These are phyloP conservation scores for Ceratotherium simum DNA, from an alignment of 2,113 vertebrate genomes.

Conservation along the genomic window DNA sequence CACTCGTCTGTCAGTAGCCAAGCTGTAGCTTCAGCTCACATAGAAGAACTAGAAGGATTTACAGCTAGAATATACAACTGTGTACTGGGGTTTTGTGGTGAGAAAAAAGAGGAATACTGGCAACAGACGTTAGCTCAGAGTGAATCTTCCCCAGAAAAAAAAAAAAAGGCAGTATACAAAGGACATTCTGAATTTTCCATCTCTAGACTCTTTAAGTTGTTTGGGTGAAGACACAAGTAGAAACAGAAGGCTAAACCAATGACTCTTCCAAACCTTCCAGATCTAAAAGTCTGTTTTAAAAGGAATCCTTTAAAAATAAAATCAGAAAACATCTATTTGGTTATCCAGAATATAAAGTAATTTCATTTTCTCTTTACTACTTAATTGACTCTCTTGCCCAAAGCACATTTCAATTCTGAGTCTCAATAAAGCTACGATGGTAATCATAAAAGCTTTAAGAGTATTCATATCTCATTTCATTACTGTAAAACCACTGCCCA, in stretches of 20 bases:
- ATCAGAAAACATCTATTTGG: slow-evolving; percentile 27
- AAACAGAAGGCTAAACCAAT: background rate
- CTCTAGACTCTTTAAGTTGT: background rate
- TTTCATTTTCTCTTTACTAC: slow-evolving; percentile 74
- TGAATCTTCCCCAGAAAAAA: too few species aligned
- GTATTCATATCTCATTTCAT: slow-evolving; percentile 82
- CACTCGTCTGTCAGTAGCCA: too few species aligned
- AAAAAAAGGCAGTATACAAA: background rate
- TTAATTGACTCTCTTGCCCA: slow-evolving; percentile 81
- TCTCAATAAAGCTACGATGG: slow-evolving; percentile 59
- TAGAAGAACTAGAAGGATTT: too few species aligned
- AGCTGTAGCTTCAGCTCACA: too few species aligned
- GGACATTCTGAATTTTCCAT: background rate
- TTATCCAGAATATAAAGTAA: slow-evolving; percentile 62
- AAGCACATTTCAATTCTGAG: slow-evolving; percentile 80
- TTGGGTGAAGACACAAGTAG: background rate
- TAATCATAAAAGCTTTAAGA: slow-evolving; percentile 85
- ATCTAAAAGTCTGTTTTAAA: slow-evolving; percentile 39
- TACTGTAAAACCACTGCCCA: slow-evolving; percentile 76
- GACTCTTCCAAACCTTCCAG: background rate
- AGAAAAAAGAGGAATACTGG: too few species aligned
- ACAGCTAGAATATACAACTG: too few species aligned
- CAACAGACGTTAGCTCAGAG: too few species aligned
- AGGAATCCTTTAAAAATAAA: slow-evolving; percentile 49
- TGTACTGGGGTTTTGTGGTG: too few species aligned